phyloP scores from a whole-genome alignment of 2,888 invertebrate genomes.

The Limnephilus marmoratus region DNA sequence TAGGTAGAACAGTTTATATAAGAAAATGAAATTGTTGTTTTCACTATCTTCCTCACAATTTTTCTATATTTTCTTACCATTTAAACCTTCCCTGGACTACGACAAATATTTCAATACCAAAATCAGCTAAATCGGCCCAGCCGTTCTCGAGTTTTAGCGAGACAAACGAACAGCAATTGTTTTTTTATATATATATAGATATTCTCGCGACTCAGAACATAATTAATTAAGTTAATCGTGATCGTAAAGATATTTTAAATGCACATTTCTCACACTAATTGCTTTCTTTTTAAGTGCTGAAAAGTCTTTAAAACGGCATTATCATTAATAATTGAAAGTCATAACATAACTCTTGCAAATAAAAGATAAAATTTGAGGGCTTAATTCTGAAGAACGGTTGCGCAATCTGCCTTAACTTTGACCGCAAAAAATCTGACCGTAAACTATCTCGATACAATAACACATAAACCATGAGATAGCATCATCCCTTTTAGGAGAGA shows the following conservation, averaged over 20 bases:
- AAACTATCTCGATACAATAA: conserved; percentile 48
- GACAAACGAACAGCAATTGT: too few relatives aligned
- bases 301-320: background rate
- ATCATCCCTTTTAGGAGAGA: conserved; percentile 47
- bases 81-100: too few relatives aligned
- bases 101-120: too few relatives aligned
- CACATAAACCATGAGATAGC: conserved; percentile 43
- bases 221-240: background rate
- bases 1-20: too few relatives aligned
- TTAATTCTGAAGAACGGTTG: background rate
- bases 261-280: background rate
- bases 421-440: conserved; percentile 42
- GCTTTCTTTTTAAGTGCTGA: background rate
- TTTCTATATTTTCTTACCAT: too few relatives aligned
- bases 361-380: background rate
- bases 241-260: background rate
- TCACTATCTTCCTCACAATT: too few relatives aligned
- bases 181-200: too few relatives aligned
- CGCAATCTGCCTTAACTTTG: conserved; percentile 29
- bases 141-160: too few relatives aligned
- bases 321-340: background rate
- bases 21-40: too few relatives aligned
- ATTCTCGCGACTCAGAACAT: background rate
- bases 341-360: background rate
- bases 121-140: too few relatives aligned